Percentiles rank a stretch among this genome's conserved stretches.
Conservation (phyloP, 2,113 vertebrate genomes). For the Brachionichthys hirsutus region DNA sequence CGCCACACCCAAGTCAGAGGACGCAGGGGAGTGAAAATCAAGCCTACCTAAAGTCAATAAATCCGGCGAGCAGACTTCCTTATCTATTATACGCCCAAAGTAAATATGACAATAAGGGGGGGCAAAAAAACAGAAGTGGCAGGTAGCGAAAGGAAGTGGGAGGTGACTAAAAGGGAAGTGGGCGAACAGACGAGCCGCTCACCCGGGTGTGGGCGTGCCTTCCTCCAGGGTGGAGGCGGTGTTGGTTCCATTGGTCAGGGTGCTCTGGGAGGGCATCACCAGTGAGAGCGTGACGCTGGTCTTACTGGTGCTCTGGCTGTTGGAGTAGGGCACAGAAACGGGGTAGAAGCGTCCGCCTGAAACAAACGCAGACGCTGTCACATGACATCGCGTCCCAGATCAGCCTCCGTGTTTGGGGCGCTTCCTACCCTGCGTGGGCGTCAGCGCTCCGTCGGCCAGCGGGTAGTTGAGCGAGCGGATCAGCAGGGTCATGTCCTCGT, state of each 20-base stretch:
- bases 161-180: too few relatives aligned
- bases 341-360: conserved; percentile 93
- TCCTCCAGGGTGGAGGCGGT: conserved; percentile 92
- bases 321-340: conserved; percentile 95
- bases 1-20: too few relatives aligned
- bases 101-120: too few relatives aligned
- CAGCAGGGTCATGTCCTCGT: conserved; percentile 97
- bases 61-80: conserved; percentile 5
- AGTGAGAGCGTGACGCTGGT: conserved; percentile 96
- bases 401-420: too few relatives aligned
- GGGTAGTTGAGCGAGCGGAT: conserved; percentile 92
- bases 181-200: conserved; percentile 16
- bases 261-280: conserved; percentile 95
- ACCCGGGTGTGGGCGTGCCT: conserved; percentile 87
- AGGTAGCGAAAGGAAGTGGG: too few relatives aligned
- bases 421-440: conserved; percentile 85
- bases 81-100: conserved; percentile 39
- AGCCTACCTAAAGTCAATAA: conserved; percentile 28
- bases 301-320: conserved; percentile 95
- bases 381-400: too few relatives aligned
- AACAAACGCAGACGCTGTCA: too few relatives aligned
- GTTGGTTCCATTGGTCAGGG: conserved; percentile 96
- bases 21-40: conserved; percentile 24
- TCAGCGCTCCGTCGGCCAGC: conserved; percentile 80
- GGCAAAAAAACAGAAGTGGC: too few relatives aligned